These are phyloP conservation scores for Tapirus terrestris DNA, from an alignment of 2,113 vertebrate genomes.

Conservation along the genomic window DNA sequence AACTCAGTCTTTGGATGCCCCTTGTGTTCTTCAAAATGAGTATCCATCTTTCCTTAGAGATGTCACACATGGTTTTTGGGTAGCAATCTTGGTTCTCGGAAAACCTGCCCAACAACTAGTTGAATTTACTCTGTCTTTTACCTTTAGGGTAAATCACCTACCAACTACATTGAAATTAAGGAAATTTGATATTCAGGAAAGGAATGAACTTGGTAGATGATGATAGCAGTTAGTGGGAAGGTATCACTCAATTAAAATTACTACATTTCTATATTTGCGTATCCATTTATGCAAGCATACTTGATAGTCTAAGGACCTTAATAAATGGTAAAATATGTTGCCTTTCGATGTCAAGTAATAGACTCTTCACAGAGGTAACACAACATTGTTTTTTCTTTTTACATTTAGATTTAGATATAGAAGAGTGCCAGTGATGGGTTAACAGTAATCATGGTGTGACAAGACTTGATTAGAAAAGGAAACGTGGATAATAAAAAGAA, in stretches of 20 bases:
- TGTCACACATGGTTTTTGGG: not conserved
- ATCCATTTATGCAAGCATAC: not conserved
- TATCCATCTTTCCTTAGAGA: not conserved
- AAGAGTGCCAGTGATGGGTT: not conserved
- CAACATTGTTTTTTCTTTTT: not conserved
- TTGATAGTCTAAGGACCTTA: not conserved
- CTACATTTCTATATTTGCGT: not conserved
- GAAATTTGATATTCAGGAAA: not conserved
- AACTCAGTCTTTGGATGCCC: not conserved
- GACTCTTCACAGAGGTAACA: not conserved
- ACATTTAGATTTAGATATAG: not conserved
- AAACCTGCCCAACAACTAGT: not conserved
- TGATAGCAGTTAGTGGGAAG: not conserved
- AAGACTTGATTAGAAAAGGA: not conserved
- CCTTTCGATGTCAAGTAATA: not conserved
- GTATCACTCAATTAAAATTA: not conserved
- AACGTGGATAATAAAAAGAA: not conserved
- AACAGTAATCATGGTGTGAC: no score
- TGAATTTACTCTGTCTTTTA: no score
- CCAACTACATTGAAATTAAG: not conserved
- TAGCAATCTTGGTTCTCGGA: not conserved
- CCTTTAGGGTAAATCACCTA: not conserved
- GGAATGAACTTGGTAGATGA: not conserved
- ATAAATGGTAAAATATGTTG: not conserved
- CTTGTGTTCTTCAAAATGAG: not conserved